Conservation (phyloP, 1,140 invertebrate genomes). For the Heliconius eleuchia region DNA sequence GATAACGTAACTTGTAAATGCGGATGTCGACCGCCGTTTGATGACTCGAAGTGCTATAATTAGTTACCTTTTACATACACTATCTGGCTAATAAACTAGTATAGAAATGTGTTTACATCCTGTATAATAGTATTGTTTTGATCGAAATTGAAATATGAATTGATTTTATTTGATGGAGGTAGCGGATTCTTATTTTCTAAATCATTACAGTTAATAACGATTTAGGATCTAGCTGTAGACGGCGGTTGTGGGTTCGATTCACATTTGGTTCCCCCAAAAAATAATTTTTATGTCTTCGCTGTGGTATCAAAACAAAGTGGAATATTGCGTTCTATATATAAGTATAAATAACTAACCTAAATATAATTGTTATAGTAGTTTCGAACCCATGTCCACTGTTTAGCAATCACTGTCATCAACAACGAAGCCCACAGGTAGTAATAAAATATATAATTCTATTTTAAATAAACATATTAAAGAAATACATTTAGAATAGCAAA, state of each 20-base stretch:
- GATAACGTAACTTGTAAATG: not conserved
- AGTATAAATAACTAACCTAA: too few species aligned
- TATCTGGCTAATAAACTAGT: not conserved
- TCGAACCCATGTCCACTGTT: not conserved
- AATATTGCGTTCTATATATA: not conserved
- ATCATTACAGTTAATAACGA: too few species aligned
- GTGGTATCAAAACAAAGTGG: too few species aligned
- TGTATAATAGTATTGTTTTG: not conserved
- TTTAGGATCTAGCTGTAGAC: too few species aligned
- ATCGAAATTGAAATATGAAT: too few species aligned
- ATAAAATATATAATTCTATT: not conserved
- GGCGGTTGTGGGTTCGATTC: too few species aligned
- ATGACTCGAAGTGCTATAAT: not conserved
- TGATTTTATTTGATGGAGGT: too few species aligned
- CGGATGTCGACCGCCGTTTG: not conserved
- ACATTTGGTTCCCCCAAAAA: too few species aligned
- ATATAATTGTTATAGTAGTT: not conserved
- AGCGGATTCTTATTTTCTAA: too few species aligned
- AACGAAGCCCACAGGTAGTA: not conserved
- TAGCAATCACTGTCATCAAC: not conserved
- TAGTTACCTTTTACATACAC: constrained; percentile 1
- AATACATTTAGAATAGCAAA: not conserved
- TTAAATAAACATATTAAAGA: not conserved
- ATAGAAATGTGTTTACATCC: constrained; percentile 4
- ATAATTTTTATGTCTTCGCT: too few species aligned